A percentile compares a stretch with the other conserved stretches of the same genome.
phyloP scores from a whole-genome alignment of 2,888 invertebrate species.

The Diarsia rubi region DNA sequence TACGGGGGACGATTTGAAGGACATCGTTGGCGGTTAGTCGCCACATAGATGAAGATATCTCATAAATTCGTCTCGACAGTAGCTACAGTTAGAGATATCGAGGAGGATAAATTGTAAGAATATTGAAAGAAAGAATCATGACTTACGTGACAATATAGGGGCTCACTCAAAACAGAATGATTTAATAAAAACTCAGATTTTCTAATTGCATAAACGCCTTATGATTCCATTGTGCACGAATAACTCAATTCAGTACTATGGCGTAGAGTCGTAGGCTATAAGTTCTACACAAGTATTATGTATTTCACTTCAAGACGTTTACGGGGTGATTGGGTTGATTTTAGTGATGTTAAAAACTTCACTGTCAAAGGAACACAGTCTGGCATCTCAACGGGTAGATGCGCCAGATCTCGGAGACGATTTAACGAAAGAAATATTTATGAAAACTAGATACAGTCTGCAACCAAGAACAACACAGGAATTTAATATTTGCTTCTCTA shows the following conservation, averaged over 20 bases:
- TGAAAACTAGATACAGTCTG: not conserved
- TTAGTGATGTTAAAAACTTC: not conserved
- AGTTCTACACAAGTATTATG: not conserved
- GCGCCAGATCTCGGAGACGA: not conserved
- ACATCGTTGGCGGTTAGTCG: slow-evolving; percentile 50
- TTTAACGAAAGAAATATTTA: slow-evolving; percentile 8
- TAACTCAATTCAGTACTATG: not conserved
- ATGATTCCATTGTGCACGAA: not conserved
- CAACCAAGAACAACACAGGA: not conserved
- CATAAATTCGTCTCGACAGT: slow-evolving; percentile 55
- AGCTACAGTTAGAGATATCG: slow-evolving; percentile 31
- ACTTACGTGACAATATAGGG: slow-evolving; percentile 35
- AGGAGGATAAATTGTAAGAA: slow-evolving; percentile 36
- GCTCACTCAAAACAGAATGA: not conserved
- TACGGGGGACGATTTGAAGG: slow-evolving; percentile 24
- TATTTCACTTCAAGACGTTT: not conserved
- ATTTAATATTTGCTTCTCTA: slow-evolving; percentile 17
- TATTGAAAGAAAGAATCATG: slow-evolving; percentile 49
- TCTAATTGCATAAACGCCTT: not conserved
- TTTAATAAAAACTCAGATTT: not conserved
- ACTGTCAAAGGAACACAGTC: not conserved
- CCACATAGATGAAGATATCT: slow-evolving; percentile 56
- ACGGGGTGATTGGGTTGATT: not conserved
- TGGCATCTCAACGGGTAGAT: not conserved
- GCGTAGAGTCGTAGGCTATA: not conserved